Base-by-base conservation (phyloP, 2,113 vertebrate species). In the Microtus oregoni region DNA sequence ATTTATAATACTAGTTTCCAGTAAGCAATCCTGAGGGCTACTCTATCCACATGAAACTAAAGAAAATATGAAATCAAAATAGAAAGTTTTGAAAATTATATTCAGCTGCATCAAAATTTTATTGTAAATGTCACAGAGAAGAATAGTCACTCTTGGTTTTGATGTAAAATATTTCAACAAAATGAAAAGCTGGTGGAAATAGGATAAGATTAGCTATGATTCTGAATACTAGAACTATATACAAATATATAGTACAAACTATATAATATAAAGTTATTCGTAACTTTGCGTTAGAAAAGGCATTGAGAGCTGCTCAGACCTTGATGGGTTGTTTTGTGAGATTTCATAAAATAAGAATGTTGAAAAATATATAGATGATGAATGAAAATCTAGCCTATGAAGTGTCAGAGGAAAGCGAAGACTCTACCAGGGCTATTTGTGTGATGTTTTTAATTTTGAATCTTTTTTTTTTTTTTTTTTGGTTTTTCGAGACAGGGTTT, bases 1-100 rank as follows among this genome's bases (percentile, higher is more conserved):
- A 90, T 89, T 93, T 61, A 91, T 65, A 26, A 72, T n/a, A 92
- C 52, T 89, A 91, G 50, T 38, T 95, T 96, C 78, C 91, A 92
- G 85, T 72, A 90, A 93, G 68, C 3, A 67, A 77, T 83, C 30
- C 75, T 41, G 65, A 77, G 47, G 70, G 67, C 8, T 86, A 30
- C 12, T 91, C 50, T 86, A 47, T 81, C 65, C 82, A 75, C 32
- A 86, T 17, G 65, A 91, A 76, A 47, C 58, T 67, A 89, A 76
- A 81, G 61, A 70, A 91, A 89, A 94, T 70, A n/a, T 89, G 63
- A 92, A 91, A 70, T 81, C n/a, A 89, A 92, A 92, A 76, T 14
- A 72, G 17, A 77, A 78, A 35, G 20, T 91, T 70, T 41, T 91
- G 38, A 65, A 70, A 86, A 67, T 50, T 68, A 81, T 9, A 75